phyloP scores from a whole-genome alignment of 1,140 invertebrate species.

The Pentalonia nigronervosa region DNA sequence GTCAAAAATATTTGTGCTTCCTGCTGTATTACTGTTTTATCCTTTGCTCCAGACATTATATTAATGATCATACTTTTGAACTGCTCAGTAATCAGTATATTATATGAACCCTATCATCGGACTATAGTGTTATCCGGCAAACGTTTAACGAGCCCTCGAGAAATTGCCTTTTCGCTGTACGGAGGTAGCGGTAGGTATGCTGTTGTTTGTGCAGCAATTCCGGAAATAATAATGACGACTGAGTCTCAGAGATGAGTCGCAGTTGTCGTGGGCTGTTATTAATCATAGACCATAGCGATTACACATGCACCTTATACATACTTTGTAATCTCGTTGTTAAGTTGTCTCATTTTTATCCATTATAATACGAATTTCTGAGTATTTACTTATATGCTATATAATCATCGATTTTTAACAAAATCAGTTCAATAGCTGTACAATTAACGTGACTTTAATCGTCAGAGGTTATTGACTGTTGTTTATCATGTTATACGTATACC shows the following conservation, averaged over 20 bases:
- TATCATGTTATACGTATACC: neutral
- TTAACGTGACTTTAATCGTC: neutral
- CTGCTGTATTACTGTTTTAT: neutral
- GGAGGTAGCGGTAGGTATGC: neutral
- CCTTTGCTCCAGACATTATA: neutral
- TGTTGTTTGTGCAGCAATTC: neutral
- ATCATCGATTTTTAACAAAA: neutral
- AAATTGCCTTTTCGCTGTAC: neutral
- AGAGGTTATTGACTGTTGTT: conserved; percentile 42
- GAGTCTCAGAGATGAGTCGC: neutral
- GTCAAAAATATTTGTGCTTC: neutral
- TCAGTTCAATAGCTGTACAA: neutral
- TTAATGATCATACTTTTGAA: neutral
- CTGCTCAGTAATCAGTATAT: neutral
- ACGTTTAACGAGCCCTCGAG: neutral
- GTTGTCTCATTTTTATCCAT: neutral
- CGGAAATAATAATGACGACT: neutral
- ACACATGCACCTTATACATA: neutral
- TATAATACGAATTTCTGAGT: neutral
- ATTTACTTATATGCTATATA: neutral
- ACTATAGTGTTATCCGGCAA: neutral
- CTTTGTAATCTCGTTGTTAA: neutral
- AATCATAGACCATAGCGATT: neutral
- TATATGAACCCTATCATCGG: neutral
- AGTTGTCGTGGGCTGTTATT: neutral